Percentiles rank a stretch among this genome's conserved stretches.
phyloP scores from a whole-genome alignment of 2,797 vertebrate genomes.

The Chiroxiphia lanceolata region DNA sequence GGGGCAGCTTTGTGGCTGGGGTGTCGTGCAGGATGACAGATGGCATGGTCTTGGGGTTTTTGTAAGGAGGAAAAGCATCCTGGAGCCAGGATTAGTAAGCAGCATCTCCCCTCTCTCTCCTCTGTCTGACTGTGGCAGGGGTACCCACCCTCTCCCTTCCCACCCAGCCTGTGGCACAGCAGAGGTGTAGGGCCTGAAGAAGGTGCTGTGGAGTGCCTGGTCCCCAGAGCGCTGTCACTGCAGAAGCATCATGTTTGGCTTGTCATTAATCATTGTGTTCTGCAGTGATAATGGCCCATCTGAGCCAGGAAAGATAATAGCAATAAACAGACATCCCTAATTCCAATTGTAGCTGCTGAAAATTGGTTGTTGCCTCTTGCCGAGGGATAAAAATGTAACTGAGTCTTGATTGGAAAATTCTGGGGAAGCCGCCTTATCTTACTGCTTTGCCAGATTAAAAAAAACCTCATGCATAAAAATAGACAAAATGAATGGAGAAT shows the following conservation, averaged over 20 bases:
- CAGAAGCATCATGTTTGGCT: neutral
- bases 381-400: neutral
- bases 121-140: neutral
- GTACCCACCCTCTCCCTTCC: neutral
- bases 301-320: neutral
- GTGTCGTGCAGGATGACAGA: neutral
- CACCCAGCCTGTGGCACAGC: accelerated
- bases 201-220: neutral
- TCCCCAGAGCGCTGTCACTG: neutral
- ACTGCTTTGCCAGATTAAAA: constrained; percentile 25
- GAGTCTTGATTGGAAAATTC: constrained; percentile 9
- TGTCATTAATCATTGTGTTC: neutral
- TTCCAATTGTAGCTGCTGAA: neutral
- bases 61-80: neutral
- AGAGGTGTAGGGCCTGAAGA: neutral
- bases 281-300: neutral
- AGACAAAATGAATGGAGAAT: constrained; percentile 77
- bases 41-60: neutral
- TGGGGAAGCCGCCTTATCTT: constrained; percentile 4
- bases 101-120: neutral
- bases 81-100: neutral
- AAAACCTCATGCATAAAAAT: constrained; percentile 59
- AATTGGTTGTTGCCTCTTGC: neutral
- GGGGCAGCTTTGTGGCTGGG: neutral
- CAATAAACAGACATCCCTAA: neutral